Evolutionary conservation across 2,113 vertebrate genomes (phyloP), one percentile per base, ranked within the genome.

Genomic region (Triplophysa dalaica): DNA sequence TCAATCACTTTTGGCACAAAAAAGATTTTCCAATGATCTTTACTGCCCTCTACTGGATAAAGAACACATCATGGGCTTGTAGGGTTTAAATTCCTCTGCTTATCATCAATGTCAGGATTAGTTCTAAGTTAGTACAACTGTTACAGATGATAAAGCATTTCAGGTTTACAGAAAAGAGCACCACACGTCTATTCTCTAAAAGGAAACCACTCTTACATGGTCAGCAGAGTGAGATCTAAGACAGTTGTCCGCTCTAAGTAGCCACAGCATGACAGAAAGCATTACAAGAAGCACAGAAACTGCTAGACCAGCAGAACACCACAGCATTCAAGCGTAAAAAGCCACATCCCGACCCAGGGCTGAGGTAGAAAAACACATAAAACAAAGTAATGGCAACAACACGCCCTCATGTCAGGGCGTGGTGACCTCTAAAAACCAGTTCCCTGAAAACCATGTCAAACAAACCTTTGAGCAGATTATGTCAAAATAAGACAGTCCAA

Each of bases 31-130:
- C 21, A 60, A 33, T 62, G 54, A 21, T 29, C 64, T 19, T 75
- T 80, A 85, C 70, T 79, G 84, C 88, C 88, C 84, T 84, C 89
- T 87, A 3, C 79, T 88, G 91, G 89, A 69, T 24, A 48, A 0
- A 60, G 24, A 38, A 43, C 54, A 72, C 33, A 56, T 14, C 13
- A 52, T 16, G 17, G 50, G 50, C 50, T 52, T 19, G 12, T 52
- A 52, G 16, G 17, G 4, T 16, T 52, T 38, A 5, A 38, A 6
- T 4, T 17, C 3, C 33, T 38, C 33, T 38, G 7, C 33, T 5
- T 52, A 19, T 14, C 1, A 52, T 52, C 14, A 6, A 16, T 16
- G 17, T 16, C 50, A 6, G 5, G 3, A 52, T 4, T 52, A 17
- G 13, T 52, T 16, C 14, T 16, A 2, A 52, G 16, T 17, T 52